Evolutionary conservation across 1,140 invertebrate species (phyloP).

Genomic region (Xylocopa sonorina): DNA sequence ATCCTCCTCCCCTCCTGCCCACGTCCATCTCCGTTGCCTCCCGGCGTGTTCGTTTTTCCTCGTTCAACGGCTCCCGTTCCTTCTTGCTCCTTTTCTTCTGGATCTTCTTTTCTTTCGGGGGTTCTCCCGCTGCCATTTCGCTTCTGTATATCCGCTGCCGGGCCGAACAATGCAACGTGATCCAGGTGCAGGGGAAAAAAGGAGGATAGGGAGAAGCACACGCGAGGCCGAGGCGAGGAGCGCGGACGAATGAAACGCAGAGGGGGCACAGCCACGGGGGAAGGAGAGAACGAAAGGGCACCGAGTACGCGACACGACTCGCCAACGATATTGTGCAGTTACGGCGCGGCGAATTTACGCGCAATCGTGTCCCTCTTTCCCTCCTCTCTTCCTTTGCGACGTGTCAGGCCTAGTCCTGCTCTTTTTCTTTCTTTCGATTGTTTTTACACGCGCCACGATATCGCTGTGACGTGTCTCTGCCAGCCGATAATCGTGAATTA

Average conservation of each 20-base stretch:
- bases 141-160: conserved; percentile 55
- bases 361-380: too few relatives aligned
- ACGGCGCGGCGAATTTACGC: conserved; percentile 33
- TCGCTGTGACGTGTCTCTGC: neutral
- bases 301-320: conserved; percentile 36
- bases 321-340: conserved; percentile 48
- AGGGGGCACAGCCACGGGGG: neutral
- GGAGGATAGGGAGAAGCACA: conserved; percentile 36
- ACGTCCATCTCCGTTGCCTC: neutral
- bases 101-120: conserved; percentile 57
- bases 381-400: neutral
- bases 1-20: neutral
- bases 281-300: conserved; percentile 15
- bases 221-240: neutral
- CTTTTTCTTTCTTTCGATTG: neutral
- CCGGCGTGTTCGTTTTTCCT: conserved; percentile 32
- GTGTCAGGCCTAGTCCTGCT: neutral
- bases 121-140: conserved; percentile 56
- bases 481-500: neutral
- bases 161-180: conserved; percentile 63
- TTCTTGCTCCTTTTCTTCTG: conserved; percentile 56
- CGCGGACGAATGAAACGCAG: neutral
- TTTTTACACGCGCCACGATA: conserved; percentile 9
- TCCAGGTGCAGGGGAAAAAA: conserved; percentile 61
- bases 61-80: conserved; percentile 46